A percentile compares a stretch with the other conserved stretches of the same genome.
These are phyloP conservation scores for Drosophila borborema DNA, from an alignment of 2,888 invertebrate species.

Conservation along the genomic window DNA sequence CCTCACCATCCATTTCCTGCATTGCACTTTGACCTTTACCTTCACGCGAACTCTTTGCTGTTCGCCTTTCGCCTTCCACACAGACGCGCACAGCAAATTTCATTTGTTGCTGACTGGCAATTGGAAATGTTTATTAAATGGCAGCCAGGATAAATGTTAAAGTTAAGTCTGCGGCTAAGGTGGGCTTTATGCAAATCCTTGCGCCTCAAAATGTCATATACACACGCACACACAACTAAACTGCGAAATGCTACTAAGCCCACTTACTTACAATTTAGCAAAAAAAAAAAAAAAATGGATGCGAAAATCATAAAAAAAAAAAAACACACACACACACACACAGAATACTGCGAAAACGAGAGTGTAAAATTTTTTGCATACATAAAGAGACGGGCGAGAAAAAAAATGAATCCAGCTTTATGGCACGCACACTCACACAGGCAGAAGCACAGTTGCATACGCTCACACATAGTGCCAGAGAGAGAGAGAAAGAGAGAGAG, in stretches of 20 bases:
- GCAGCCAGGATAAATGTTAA: slow-evolving; percentile 59
- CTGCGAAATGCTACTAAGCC: slow-evolving; percentile 77
- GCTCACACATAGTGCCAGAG: slow-evolving; percentile 31
- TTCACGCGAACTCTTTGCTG: background rate
- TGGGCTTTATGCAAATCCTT: slow-evolving; percentile 75
- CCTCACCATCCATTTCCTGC: slow-evolving; percentile 9
- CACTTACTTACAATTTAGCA: slow-evolving; percentile 80
- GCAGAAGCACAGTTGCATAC: slow-evolving; percentile 49
- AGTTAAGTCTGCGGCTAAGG: slow-evolving; percentile 63
- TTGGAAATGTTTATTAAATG: slow-evolving; percentile 65
- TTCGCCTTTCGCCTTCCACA: background rate
- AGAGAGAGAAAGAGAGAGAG: background rate
- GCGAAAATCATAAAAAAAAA: slow-evolving; percentile 50
- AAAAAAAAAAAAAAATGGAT: slow-evolving; percentile 36
- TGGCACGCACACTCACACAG: slow-evolving; percentile 65
- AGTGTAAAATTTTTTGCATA: slow-evolving; percentile 79
- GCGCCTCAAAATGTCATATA: slow-evolving; percentile 53
- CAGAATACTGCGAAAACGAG: slow-evolving; percentile 69
- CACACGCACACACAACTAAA: slow-evolving; percentile 53
- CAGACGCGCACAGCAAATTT: slow-evolving; percentile 8
- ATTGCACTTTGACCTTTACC: slow-evolving; percentile 62
- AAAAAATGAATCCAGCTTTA: slow-evolving; percentile 74
- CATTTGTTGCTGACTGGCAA: slow-evolving; percentile 24
- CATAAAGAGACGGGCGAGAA: slow-evolving; percentile 63
- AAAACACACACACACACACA: slow-evolving; percentile 38